Percentiles rank a stretch among this genome's conserved stretches.
Conservation (phyloP, 1,140 invertebrate genomes). For the Phortica variegata region DNA sequence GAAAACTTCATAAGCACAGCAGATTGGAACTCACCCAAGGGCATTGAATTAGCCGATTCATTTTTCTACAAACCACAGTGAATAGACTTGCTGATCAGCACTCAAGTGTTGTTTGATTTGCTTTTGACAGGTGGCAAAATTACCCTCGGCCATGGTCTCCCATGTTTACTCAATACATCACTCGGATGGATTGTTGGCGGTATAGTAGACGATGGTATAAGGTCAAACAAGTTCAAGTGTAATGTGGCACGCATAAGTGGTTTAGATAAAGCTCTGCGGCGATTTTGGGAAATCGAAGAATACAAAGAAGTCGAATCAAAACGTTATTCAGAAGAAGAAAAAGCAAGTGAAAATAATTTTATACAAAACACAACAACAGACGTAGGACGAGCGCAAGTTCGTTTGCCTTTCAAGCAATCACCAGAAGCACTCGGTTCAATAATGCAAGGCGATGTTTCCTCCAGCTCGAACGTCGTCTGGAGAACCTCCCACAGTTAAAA, state of each 20-base stretch:
- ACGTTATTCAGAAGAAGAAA: not conserved
- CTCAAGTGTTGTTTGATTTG: constrained; percentile 36
- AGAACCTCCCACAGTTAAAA: not conserved
- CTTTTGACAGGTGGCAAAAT: constrained; percentile 22
- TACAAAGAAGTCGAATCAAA: constrained; percentile 4
- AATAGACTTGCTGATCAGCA: constrained; percentile 38
- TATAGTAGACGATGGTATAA: not conserved
- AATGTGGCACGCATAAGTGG: not conserved
- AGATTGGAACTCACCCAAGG: constrained; percentile 15
- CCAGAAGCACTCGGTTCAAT: not conserved
- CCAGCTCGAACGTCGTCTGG: not conserved
- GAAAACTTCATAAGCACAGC: not conserved
- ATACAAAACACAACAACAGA: not conserved
- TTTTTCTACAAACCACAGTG: constrained; percentile 24
- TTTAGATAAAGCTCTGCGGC: constrained; percentile 1
- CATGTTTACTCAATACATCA: constrained; percentile 30
- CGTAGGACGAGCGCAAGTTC: not conserved
- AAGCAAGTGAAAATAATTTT: constrained; percentile 5
- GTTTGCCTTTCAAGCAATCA: not conserved
- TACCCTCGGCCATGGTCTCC: constrained; percentile 12
- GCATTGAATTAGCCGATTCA: constrained; percentile 28
- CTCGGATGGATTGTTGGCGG: constrained; percentile 31
- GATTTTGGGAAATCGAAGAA: constrained; percentile 49
- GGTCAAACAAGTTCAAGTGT: not conserved
- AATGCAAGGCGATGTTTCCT: not conserved